Evolutionary conservation across 2,113 vertebrate species (phyloP), one percentile per base, ranked within the genome.

Genomic region (Orthochromis indermauri): DNA sequence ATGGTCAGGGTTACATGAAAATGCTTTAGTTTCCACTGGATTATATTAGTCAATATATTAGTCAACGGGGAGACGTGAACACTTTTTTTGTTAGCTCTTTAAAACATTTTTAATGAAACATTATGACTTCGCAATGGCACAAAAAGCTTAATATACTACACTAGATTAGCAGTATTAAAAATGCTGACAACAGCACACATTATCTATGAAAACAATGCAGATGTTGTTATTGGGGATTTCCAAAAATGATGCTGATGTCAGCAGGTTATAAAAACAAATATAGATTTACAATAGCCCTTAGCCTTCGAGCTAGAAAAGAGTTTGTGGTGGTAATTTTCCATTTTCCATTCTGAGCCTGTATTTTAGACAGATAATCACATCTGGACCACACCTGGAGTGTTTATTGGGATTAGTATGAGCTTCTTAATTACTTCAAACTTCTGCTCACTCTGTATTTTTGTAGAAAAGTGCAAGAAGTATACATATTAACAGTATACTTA

Each of bases 61-160:
- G 4, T 66, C 61, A 37, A n/a, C 0, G 10, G 61, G 31, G 17
- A 10, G 31, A 66, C 1, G 3, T 37, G 17, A 66, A 66, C 61
- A 66, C 17, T 2, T 66, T 63, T 63, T 63, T 63, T 66, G 57
- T 11, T 5, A 63, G 17, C 31, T 66, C 17, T n/a, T 66, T 66
- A 66, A n/a, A 66, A 66, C 31, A 35, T n/a, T 63, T 66, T 66
- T 19, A 35, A 37, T 37, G 33, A 35, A 61, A 31, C 57, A 61
- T 59, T 59, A 4, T 31, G 57, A 66, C 33, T 37, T 66, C 6
- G 0, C 61, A 66, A 21, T 37, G 0, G 33, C 19, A 66, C 61
- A 37, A 66, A 66, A 66, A 13, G 61, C 6, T n/a, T 8, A 66
- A 66, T 37, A 66, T 66, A n/a, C 61, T 66, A 8, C 3, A 66